These are phyloP conservation scores for Pseudocheirus occidentalis DNA, from an alignment of 2,797 vertebrate genomes.

Conservation along the genomic window DNA sequence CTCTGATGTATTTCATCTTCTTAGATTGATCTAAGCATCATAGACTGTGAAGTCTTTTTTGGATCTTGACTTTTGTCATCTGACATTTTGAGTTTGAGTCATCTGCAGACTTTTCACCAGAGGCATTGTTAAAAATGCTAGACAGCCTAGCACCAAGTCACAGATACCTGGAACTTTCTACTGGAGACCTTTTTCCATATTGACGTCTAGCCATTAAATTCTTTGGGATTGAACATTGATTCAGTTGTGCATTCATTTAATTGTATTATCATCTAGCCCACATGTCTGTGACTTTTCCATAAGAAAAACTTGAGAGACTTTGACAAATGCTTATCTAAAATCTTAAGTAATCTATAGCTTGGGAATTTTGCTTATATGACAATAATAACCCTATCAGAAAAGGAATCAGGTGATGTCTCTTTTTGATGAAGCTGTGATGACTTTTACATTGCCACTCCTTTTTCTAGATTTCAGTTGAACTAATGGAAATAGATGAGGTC, in stretches of 20 bases:
- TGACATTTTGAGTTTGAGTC: neutral
- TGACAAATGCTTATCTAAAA: neutral
- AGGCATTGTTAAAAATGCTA: neutral
- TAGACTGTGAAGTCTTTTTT: neutral
- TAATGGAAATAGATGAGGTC: neutral
- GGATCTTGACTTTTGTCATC: neutral
- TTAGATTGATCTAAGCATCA: neutral
- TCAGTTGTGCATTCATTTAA: neutral
- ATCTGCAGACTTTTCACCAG: neutral
- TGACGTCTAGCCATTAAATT: neutral
- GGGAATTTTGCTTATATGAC: neutral
- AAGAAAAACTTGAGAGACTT: neutral
- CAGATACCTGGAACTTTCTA: neutral
- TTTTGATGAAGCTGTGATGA: neutral
- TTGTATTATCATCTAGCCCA: neutral
- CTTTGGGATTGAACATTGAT: neutral
- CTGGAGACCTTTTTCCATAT: neutral
- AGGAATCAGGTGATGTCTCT: neutral
- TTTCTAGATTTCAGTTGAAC: neutral
- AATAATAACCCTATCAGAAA: neutral
- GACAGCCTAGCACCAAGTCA: neutral
- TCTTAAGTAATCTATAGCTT: neutral
- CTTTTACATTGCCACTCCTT: neutral
- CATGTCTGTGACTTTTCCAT: neutral
- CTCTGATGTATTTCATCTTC: neutral